Base-by-base conservation (phyloP, 2,113 vertebrate species). In the Syngnathoides biaculeatus region DNA sequence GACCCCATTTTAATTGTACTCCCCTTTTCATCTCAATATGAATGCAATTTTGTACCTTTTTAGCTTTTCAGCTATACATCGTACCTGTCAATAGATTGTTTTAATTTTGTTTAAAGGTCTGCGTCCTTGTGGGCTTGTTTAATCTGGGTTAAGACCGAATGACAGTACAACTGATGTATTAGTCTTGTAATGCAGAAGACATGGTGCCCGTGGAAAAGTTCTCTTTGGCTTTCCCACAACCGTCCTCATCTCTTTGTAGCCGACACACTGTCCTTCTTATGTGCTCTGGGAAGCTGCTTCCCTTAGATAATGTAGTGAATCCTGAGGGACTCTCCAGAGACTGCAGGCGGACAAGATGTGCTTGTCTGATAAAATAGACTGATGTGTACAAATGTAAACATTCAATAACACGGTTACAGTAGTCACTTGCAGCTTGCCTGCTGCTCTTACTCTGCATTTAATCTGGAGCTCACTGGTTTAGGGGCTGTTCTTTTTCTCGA, bases 341-440 rank as follows among this genome's bases (percentile, higher is more conserved):
- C 81, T 75, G 73, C 45, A 65, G 78, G 79, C 77, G 63, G 79
- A 82, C 76, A 81, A 76, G 87, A 90, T 88, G 86, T 66, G 68
- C 84, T 82, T 24, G 43, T 84, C 69, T 65, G 89, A 91, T 90
- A 89, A 82, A 74, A 78, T 69, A 77, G 81, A 81, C 76, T 73
- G 86, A 89, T 76, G 83, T 82, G 77, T 69, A 79, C 78, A 81
- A 86, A 78, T 84, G 87, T 89, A 90, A 90, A 89, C 86, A 86
- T 71, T 80, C 69, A 77, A 68, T 79, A 71, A 83, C 74, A 69
- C 13, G 17, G 26, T 57, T 57, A 3, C 55, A 17, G 55, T n/a
- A 22, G 82, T 79, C 78, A 68, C 59, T 76, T 35, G 13, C 50
- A 61, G 78, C 75, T 74, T 50, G 61, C 64, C 52, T 24, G 66